Percentiles rank a stretch among this genome's conserved stretches.
These are phyloP conservation scores for Acanthaster planci DNA, from an alignment of 35 echinoderm and acorn worm species.

Conservation along the genomic window DNA sequence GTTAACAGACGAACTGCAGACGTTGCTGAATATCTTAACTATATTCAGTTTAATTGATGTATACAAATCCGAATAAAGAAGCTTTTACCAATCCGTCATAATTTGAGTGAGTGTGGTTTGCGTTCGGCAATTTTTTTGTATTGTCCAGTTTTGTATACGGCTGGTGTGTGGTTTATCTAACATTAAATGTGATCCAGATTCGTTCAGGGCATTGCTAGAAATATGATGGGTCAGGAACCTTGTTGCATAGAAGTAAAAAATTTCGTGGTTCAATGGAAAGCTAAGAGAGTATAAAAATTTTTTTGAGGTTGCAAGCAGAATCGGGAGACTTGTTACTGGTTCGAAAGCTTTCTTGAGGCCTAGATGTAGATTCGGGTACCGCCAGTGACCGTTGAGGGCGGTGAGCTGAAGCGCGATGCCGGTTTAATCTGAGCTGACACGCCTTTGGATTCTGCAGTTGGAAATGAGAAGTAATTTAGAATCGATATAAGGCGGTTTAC, in stretches of 20 bases:
- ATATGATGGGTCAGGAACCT: too few relatives aligned
- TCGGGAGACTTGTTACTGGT: too few relatives aligned
- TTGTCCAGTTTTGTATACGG: too few relatives aligned
- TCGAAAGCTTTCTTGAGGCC: too few relatives aligned
- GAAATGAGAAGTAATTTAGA: neutral
- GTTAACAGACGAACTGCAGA: neutral
- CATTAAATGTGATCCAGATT: too few relatives aligned
- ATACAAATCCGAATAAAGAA: constrained; percentile 4
- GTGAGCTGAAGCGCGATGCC: neutral
- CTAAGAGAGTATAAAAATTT: too few relatives aligned
- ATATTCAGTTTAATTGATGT: constrained; percentile 24
- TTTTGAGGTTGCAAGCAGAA: too few relatives aligned
- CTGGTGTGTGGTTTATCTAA: too few relatives aligned
- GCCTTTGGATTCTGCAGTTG: neutral
- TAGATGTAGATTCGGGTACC: neutral
- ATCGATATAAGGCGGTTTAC: too few relatives aligned
- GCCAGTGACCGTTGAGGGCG: neutral
- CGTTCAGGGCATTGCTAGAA: too few relatives aligned
- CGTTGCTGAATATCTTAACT: neutral
- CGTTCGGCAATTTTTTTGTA: neutral
- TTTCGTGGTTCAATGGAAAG: too few relatives aligned
- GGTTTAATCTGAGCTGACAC: neutral
- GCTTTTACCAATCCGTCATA: neutral
- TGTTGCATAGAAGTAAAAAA: too few relatives aligned
- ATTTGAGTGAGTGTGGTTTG: neutral